Evolutionary conservation across 2,797 vertebrate genomes (phyloP), one percentile per base, ranked within the genome.

Genomic region (Sarcoramphus papa): DNA sequence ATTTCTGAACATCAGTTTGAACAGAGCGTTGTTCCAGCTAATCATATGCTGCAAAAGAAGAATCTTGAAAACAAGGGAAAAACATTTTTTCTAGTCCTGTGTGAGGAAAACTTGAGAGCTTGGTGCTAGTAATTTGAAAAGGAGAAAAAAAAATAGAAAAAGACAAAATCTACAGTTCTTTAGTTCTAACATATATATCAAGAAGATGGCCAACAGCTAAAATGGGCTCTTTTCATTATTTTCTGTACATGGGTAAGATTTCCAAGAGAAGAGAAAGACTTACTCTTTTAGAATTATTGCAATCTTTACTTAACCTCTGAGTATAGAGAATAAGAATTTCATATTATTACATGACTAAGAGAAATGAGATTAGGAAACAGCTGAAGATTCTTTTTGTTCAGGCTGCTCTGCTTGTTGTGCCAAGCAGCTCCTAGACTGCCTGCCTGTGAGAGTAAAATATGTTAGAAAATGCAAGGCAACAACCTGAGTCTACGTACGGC

Each of bases 331-430:
- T 80, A 94, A 88, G 84, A 96, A 93, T 93, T 95, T 88, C 30
- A 30, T 67, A 70, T 93, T 89, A 89, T 93, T 95, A 92, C 7
- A 37, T 68, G 69, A 96, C 77, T 95, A 78, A 81, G 48, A 72
- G 88, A 94, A 94, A 72, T 75, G 19, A 79, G 25, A 85, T 88
- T 86, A 95, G 68, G 72, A 95, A 96, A 93, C 7, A 91, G 63
- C 72, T 88, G 27, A 69, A 68, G 78, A 76, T 45, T 60, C 78
- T 94, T 95, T 96, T 94, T 91, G 84, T 92, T 95, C 82, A 85
- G 60, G 37, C 64, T 80, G 53, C 37, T 70, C 69, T 79, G 92
- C 81, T 88, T 91, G 37, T 93, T 84, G 51, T 96, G 86, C 70
- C 43, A 82, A 80, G 37, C 56, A 88, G 48, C 80, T 87, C 90